These are phyloP conservation scores for Sepiola atlantica DNA, from an alignment of 2,888 invertebrate species.

Conservation along the genomic window DNA sequence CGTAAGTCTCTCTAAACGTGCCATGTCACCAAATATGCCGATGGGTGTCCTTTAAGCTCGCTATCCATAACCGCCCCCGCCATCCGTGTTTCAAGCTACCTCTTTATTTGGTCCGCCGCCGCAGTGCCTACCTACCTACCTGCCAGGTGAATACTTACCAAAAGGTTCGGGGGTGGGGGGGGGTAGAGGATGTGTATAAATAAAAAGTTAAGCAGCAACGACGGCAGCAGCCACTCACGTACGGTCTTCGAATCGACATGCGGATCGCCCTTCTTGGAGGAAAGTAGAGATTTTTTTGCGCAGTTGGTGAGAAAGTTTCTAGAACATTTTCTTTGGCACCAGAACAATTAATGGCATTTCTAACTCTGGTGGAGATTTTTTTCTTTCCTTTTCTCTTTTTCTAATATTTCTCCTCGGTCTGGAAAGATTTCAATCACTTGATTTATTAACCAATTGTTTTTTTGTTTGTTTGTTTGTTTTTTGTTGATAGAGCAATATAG, in stretches of 20 bases:
- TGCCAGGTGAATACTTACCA: not conserved
- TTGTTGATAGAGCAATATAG: no score
- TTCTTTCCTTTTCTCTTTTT: no score
- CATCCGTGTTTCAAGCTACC: no score
- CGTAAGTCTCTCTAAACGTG: not conserved
- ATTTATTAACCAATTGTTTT: no score
- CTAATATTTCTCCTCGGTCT: no score
- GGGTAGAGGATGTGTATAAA: not conserved
- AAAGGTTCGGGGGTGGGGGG: no score
- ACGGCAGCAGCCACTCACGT: not conserved
- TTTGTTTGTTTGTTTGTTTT: no score
- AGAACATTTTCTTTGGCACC: not conserved
- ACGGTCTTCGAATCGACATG: not conserved
- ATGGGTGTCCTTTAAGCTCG: not conserved
- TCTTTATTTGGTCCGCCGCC: no score
- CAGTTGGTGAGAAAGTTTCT: not conserved
- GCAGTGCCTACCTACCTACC: not conserved
- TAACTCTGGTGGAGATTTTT: no score
- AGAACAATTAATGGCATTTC: not conserved
- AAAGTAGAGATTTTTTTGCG: not conserved
- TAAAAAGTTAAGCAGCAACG: not conserved
- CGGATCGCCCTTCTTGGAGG: not conserved
- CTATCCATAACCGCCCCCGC: not conserved
- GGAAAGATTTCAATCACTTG: no score
- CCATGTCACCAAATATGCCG: not conserved